Conservation (phyloP, 2,888 invertebrate species). For the Athripsodes cinereus region DNA sequence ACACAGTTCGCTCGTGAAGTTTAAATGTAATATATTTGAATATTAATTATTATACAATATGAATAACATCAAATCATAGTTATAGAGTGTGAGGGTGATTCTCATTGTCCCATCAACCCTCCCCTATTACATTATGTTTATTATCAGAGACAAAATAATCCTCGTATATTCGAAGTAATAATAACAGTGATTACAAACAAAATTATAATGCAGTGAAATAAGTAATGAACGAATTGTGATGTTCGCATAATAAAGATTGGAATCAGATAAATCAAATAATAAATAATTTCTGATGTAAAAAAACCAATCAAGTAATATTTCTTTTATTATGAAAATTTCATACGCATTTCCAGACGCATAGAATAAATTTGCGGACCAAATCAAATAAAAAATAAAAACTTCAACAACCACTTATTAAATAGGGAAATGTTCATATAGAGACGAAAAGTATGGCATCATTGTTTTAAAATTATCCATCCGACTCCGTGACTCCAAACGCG, state of each 20-base stretch:
- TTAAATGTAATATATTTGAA: too few relatives aligned
- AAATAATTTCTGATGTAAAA: background rate
- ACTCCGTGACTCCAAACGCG: conserved; percentile 1
- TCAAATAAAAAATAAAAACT: background rate
- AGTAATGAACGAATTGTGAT: background rate
- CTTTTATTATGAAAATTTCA: background rate
- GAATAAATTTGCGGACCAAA: background rate
- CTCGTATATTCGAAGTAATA: too few relatives aligned
- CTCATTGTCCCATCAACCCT: too few relatives aligned
- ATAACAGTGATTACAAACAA: too few relatives aligned
- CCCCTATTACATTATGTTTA: too few relatives aligned
- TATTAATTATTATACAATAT: too few relatives aligned
- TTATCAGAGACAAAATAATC: too few relatives aligned
- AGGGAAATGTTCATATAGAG: background rate
- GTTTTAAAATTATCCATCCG: conserved; percentile 1
- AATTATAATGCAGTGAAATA: too few relatives aligned
- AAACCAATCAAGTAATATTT: background rate
- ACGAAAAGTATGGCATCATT: background rate
- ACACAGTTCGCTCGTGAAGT: too few relatives aligned
- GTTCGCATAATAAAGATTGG: background rate
- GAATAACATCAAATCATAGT: too few relatives aligned
- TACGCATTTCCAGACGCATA: background rate
- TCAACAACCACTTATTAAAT: background rate
- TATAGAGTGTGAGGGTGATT: too few relatives aligned
- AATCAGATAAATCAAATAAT: background rate